phyloP scores from a whole-genome alignment of 2,888 invertebrate genomes.

The Diplolepis rosae region DNA sequence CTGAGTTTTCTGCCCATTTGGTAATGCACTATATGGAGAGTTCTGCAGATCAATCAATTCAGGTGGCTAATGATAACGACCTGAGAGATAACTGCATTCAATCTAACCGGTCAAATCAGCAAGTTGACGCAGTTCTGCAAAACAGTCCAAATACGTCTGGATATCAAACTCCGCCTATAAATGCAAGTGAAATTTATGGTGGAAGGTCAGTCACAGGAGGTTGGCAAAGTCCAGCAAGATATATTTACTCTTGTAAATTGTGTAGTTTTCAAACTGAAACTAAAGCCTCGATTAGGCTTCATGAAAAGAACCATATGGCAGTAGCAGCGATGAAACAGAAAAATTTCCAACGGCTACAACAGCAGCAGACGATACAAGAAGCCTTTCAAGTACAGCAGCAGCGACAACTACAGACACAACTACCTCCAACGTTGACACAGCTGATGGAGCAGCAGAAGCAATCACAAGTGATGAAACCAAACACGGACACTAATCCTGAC shows the following conservation, averaged over 20 bases:
- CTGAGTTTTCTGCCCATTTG: background rate
- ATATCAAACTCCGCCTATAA: background rate
- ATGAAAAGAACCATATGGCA: background rate
- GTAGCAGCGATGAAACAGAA: background rate
- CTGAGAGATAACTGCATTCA: background rate
- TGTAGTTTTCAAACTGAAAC: background rate
- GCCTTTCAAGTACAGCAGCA: background rate
- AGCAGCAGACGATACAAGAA: background rate
- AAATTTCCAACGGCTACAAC: background rate
- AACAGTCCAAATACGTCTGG: background rate
- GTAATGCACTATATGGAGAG: background rate
- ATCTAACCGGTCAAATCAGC: background rate
- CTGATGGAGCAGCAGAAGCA: background rate
- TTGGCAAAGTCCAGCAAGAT: background rate
- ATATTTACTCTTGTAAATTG: background rate
- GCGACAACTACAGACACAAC: background rate
- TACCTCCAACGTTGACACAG: background rate
- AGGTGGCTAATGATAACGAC: background rate
- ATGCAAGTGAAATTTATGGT: background rate
- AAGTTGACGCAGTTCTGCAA: background rate
- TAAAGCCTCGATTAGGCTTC: background rate
- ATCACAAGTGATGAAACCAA: background rate
- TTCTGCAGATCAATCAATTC: background rate
- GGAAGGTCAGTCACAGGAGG: background rate
- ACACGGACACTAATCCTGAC: background rate